Conservation (phyloP, 2,888 invertebrate genomes). For the Drosophila mettleri region DNA sequence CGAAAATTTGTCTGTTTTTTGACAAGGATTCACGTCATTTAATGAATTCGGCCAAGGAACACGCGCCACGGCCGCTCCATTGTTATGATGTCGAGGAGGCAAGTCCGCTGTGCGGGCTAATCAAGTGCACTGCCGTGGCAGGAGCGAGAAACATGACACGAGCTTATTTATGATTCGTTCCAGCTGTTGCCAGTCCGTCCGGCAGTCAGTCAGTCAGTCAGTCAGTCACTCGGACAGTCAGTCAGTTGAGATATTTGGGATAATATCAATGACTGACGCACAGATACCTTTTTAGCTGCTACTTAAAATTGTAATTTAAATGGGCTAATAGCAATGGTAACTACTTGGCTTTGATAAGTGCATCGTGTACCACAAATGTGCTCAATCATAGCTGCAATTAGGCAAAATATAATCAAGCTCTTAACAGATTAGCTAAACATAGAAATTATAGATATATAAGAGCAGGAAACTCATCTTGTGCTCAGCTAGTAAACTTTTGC, state of each 20-base stretch:
- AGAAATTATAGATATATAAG: slow-evolving; percentile 4
- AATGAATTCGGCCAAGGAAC: slow-evolving; percentile 42
- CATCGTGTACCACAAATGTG: background rate
- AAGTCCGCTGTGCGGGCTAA: slow-evolving; percentile 50
- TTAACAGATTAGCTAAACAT: background rate
- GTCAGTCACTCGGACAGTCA: background rate
- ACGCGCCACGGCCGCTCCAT: slow-evolving; percentile 24
- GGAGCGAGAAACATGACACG: slow-evolving; percentile 36
- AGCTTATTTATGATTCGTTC: slow-evolving; percentile 31
- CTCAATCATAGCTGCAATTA: background rate
- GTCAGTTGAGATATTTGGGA: background rate
- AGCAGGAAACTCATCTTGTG: slow-evolving; percentile 7
- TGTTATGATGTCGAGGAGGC: slow-evolving; percentile 26
- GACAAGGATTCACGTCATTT: slow-evolving; percentile 47
- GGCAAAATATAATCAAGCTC: background rate
- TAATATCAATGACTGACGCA: slow-evolving; percentile 13
- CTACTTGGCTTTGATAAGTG: slow-evolving; percentile 35
- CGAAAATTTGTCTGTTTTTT: slow-evolving; percentile 17
- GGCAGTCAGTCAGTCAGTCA: background rate
- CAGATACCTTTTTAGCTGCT: slow-evolving; percentile 33
- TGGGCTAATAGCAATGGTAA: slow-evolving; percentile 31
- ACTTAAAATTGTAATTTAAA: slow-evolving; percentile 58
- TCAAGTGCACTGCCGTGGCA: slow-evolving; percentile 63
- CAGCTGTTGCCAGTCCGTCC: slow-evolving; percentile 41
- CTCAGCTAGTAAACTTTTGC: slow-evolving; percentile 13